Evolutionary conservation across 2,888 invertebrate genomes (phyloP).

Genomic region (Coleophora deauratella): DNA sequence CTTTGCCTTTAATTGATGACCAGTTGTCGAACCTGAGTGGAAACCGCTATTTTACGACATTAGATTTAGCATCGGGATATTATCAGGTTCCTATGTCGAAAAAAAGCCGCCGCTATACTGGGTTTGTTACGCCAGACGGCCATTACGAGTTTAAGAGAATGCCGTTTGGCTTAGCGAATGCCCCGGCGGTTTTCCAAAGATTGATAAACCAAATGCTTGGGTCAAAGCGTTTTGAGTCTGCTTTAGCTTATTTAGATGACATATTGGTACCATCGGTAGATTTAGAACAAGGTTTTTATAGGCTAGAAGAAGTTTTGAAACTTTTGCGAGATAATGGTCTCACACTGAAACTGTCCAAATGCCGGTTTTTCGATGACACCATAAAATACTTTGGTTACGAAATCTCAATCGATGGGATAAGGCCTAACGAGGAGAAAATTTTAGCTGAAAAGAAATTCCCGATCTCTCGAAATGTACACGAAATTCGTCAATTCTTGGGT

Average conservation of each 20-base stretch:
- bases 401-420: conserved; percentile 15
- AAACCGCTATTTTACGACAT: conserved; percentile 23
- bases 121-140: conserved; percentile 24
- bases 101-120: conserved; percentile 14
- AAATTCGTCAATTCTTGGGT: conserved; percentile 22
- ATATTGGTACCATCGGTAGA: conserved; percentile 8
- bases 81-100: conserved; percentile 30
- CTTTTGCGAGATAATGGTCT: neutral
- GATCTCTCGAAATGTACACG: conserved; percentile 15
- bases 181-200: conserved; percentile 22
- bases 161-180: conserved; percentile 26
- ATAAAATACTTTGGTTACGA: conserved; percentile 22
- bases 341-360: conserved; percentile 18
- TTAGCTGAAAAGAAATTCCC: conserved; percentile 18
- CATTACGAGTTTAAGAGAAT: conserved; percentile 27
- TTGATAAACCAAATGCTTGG: conserved; percentile 11
- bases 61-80: conserved; percentile 30
- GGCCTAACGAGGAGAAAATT: conserved; percentile 19
- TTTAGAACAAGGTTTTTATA: conserved; percentile 8
- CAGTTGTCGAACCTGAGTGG: conserved; percentile 24
- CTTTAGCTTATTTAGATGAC: conserved; percentile 14
- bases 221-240: neutral
- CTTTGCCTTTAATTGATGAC: conserved; percentile 17
- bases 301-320: conserved; percentile 1
- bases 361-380: conserved; percentile 15